A percentile compares a stretch with the other conserved stretches of the same genome.
These are phyloP conservation scores for Agonopterix alstromeriana DNA, from an alignment of 2,888 invertebrate species.

Conservation along the genomic window DNA sequence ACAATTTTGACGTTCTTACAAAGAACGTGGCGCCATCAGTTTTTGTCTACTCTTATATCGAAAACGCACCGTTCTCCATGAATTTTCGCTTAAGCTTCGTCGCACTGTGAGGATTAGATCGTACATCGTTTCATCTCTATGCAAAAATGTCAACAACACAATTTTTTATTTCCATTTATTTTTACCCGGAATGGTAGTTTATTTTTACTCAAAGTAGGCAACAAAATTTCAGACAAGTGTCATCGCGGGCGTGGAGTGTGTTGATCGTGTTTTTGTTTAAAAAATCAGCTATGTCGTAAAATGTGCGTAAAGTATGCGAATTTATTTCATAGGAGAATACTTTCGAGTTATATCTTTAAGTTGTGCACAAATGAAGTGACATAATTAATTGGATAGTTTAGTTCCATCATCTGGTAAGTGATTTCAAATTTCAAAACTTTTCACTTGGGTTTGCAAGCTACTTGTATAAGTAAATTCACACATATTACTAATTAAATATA, in stretches of 20 bases:
- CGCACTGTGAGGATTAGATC: no score
- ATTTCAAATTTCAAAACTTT: slow-evolving; percentile 6
- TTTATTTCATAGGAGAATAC: slow-evolving; percentile 27
- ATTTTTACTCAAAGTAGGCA: not conserved
- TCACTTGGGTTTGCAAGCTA: not conserved
- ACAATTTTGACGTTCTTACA: no score
- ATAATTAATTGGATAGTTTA: slow-evolving; percentile 14
- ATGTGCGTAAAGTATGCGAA: slow-evolving; percentile 40
- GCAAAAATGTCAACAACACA: no score
- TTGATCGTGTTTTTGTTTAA: slow-evolving; percentile 51
- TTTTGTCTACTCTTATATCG: no score
- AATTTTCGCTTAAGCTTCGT: no score
- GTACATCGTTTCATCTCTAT: no score
- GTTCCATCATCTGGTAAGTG: slow-evolving; percentile 7
- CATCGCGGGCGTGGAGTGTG: slow-evolving; percentile 29
- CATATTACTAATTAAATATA: no score
- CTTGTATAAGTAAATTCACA: no score
- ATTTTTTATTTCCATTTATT: no score
- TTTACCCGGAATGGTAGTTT: not conserved
- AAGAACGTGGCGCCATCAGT: no score
- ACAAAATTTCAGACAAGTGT: slow-evolving; percentile 20
- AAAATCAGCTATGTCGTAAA: slow-evolving; percentile 38
- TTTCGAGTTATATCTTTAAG: slow-evolving; percentile 24
- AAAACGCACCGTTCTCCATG: no score
- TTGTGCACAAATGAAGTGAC: slow-evolving; percentile 35